phyloP scores from a whole-genome alignment of 2,888 invertebrate species.

The Eupithecia tripunctaria region DNA sequence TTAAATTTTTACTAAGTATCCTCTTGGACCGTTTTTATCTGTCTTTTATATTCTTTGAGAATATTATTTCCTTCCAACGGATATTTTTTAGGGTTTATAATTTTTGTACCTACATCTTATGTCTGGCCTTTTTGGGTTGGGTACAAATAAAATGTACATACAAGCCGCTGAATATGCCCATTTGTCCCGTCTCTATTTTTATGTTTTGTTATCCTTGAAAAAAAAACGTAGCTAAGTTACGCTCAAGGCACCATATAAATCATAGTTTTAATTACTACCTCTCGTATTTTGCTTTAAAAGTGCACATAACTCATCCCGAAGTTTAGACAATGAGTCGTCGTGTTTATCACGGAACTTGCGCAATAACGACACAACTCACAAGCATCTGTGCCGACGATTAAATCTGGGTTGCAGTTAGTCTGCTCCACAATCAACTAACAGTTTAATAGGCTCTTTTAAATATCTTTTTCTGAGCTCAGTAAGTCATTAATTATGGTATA shows the following conservation, averaged over 20 bases:
- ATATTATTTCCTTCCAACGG: background rate
- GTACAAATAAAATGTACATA: background rate
- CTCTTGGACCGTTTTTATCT: constrained; percentile 21
- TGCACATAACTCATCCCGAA: constrained; percentile 59
- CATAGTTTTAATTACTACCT: background rate
- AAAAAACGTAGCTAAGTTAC: background rate
- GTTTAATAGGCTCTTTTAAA: constrained; percentile 4
- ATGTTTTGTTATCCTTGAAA: background rate
- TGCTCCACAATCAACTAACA: constrained; percentile 2
- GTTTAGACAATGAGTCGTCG: constrained; percentile 62
- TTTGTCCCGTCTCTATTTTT: background rate
- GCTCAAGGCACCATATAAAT: background rate
- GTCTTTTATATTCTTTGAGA: background rate
- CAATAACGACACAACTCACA: constrained; percentile 50
- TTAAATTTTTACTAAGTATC: constrained; percentile 36
- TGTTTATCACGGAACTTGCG: constrained; percentile 61
- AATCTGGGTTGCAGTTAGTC: constrained; percentile 25
- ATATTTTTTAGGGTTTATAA: background rate
- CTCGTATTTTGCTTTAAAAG: constrained; percentile 46
- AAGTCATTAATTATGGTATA: background rate
- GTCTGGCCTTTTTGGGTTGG: background rate
- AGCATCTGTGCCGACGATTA: constrained; percentile 41
- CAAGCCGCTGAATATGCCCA: background rate
- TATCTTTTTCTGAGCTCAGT: background rate
- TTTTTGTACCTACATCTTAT: background rate